These are phyloP conservation scores for Hedya salicella DNA, from an alignment of 2,888 invertebrate genomes.

Conservation along the genomic window DNA sequence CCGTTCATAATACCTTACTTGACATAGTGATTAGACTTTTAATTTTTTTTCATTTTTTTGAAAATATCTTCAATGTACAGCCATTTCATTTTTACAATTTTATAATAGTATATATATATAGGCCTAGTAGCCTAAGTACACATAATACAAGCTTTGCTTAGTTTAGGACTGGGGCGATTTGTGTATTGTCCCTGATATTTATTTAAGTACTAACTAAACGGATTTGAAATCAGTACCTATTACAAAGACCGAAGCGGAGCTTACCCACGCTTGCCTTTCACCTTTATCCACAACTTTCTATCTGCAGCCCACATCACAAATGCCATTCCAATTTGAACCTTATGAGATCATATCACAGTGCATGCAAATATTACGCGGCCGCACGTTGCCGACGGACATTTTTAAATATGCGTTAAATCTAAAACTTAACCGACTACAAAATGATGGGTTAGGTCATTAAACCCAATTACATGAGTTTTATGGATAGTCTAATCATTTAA, in stretches of 20 bases:
- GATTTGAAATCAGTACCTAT: background rate
- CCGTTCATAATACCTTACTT: no score
- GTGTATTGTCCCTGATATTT: no score
- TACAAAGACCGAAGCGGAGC: conserved; percentile 1
- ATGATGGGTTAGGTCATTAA: background rate
- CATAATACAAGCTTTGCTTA: no score
- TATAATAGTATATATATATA: no score
- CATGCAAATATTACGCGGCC: background rate
- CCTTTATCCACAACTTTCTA: background rate
- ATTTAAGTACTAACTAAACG: no score
- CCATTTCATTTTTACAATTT: no score
- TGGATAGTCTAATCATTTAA: background rate
- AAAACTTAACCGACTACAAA: conserved; percentile 19
- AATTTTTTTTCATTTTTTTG: no score
- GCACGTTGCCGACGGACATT: background rate
- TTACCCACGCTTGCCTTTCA: conserved; percentile 23
- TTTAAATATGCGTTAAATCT: conserved; percentile 16
- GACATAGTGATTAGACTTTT: no score
- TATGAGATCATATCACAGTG: background rate
- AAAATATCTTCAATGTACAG: no score
- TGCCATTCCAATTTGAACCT: background rate
- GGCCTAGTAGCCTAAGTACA: no score
- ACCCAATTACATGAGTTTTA: conserved; percentile 4
- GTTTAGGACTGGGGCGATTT: no score
- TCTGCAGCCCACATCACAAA: background rate